Base-by-base conservation (phyloP, 2,888 invertebrate genomes). In the Andrena trimmerana region DNA sequence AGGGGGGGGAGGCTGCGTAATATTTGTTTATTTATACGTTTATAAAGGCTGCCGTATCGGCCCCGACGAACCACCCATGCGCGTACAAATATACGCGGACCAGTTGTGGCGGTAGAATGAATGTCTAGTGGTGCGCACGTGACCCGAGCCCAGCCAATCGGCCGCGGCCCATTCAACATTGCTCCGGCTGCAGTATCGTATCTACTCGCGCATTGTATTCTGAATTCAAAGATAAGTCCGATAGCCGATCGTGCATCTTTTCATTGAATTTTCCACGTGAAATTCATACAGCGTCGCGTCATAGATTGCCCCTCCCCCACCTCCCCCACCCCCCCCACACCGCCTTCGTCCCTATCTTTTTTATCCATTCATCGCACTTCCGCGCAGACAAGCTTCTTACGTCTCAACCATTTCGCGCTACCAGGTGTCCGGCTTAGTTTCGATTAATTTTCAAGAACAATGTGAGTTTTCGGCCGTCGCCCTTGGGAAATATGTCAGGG, bases 81-180 rank as follows among this genome's bases (percentile, higher is more conserved):
- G 74, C 81, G 81, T 77, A 77, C 74, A 81, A 83, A 84, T 78
- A 78, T 81, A 82, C 78, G 81, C 75, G 78, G 70, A 81, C 82
- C 87, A 85, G 88, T 90, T 86, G 89, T 77, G 78, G 76, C 74
- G 74, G 83, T 73, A 90, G 89, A 88, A 89, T 88, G 89, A 89
- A 86, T 84, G 87, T 63, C 85, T 85, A 78, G 84, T 74, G 79
- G 72, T 72, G 86, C 81, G 82, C 90, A 89, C 87, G 87, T 90
- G 89, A 89, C 82, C 75, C 63, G 73, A 71, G 84, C 73, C 74
- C 83, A 87, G 81, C 90, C 90, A 90, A 90, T 89, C 85, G 84
- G 84, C 81, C 84, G 76, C 80, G 67, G 65, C 81, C 72, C 89
- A 90, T 90, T 90, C 88, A 90, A 81, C 84, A 84, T 54, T 78